Evolutionary conservation across 2,113 vertebrate species (phyloP).

Genomic region (Eulemur rufifrons): DNA sequence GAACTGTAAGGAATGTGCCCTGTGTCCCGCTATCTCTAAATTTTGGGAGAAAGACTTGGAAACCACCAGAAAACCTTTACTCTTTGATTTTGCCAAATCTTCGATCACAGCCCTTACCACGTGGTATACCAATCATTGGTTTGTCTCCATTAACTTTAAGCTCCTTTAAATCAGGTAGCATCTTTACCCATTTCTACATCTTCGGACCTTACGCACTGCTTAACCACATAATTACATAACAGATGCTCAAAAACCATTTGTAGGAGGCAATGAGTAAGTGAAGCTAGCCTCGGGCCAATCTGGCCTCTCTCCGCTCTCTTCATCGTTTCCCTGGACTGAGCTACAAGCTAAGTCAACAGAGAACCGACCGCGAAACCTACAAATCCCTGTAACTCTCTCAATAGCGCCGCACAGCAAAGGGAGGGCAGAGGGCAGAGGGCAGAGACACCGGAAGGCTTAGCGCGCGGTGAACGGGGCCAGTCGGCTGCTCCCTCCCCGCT

Average conservation of each 20-base stretch:
- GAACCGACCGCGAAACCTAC: not conserved
- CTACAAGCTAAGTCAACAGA: not conserved
- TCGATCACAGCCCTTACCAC: not conserved
- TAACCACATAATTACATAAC: not conserved
- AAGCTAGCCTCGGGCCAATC: not conserved
- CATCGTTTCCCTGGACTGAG: not conserved
- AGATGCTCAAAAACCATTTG: not conserved
- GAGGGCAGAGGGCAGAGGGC: not conserved
- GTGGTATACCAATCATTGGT: not conserved
- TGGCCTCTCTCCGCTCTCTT: not conserved
- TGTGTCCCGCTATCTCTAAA: not conserved
- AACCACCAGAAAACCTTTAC: not conserved
- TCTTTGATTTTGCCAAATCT: not conserved
- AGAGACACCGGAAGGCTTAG: not conserved
- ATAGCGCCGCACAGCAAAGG: rapidly evolving
- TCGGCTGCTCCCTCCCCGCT: not conserved
- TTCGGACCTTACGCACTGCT: not conserved
- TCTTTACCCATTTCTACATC: not conserved
- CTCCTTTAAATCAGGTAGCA: not conserved
- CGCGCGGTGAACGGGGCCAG: not conserved
- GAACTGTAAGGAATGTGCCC: not conserved
- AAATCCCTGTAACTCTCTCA: rapidly evolving
- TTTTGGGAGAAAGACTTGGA: not conserved
- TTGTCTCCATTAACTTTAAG: not conserved
- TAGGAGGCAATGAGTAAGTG: not conserved